Base-by-base conservation (phyloP, 2,888 invertebrate genomes). In the Conops quadrifasciatus region DNA sequence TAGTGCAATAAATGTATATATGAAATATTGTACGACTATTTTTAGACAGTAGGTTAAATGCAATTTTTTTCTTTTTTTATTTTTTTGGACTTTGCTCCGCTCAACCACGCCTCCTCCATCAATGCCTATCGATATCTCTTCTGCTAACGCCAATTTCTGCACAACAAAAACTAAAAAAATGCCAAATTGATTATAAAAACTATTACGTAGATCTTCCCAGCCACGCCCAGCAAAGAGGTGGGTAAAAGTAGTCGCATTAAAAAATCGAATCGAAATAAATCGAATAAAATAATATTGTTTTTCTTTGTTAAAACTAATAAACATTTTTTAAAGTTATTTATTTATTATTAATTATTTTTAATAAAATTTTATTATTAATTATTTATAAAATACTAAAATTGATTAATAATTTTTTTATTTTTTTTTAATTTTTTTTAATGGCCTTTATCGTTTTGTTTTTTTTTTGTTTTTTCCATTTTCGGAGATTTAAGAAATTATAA, bases 141-240 rank as follows among this genome's bases (percentile, higher is more conserved):
- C 19, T 9, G 65, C 36, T 71, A 30, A 19, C 21, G 19, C 26
- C 53, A 58, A 64, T 11, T 47, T 47, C 47, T 45, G 7, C 28
- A 59, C 15, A 47, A 67, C 45, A 24, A 70, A 71, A 70, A 26
- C 62, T 43, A 15, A 71, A 71, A 70, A 53, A 63, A n/a, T n/a
- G n/a, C n/a, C n/a, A n/a, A n/a, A 65, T 36, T 72, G 73, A 65
- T 26, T 69, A 51, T 51, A 21, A 36, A 60, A 49, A 36, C 15
- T 51, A 1, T 30, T 30, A 60, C 75, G 73, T 81, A 86, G 86
- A 86, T 86, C 77, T 85, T 86, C 77, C 85, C 86, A 78, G 86
- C 85, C 72, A 86, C 85, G 78, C 85, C 86, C 66, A 85, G 83
- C 78, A 86, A 82, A 78, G 86, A 86, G 84, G 84, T 86, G 79